A percentile compares a stretch with the other conserved stretches of the same genome.
Conservation (phyloP, 2,888 invertebrate genomes). For the Chaitophorus viminalis region DNA sequence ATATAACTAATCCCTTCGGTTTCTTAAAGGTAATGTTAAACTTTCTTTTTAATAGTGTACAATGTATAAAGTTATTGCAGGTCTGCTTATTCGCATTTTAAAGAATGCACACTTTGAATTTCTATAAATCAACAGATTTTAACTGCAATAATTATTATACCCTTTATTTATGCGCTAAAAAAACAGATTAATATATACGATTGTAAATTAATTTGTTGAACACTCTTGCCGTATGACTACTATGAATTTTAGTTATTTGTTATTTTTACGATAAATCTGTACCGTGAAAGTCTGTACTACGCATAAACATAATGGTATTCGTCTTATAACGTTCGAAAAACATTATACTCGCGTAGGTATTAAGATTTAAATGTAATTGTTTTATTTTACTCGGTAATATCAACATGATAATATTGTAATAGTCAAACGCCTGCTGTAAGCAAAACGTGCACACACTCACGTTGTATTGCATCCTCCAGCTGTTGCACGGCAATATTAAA, state of each 20-base stretch:
- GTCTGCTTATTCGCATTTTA: not conserved
- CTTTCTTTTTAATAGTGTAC: not conserved
- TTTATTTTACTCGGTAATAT: not conserved
- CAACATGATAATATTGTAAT: not conserved
- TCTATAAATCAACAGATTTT: not conserved
- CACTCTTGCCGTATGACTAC: not conserved
- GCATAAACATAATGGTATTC: too few relatives aligned
- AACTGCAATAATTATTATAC: too few relatives aligned
- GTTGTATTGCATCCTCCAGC: constrained; percentile 59
- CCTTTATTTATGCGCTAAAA: not conserved
- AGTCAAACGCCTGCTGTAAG: not conserved
- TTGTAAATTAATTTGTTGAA: not conserved
- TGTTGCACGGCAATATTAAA: constrained; percentile 48
- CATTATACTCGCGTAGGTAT: not conserved
- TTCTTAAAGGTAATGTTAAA: not conserved
- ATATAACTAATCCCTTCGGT: not conserved
- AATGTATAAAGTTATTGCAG: not conserved
- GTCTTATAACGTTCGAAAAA: not conserved
- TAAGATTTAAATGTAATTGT: not conserved
- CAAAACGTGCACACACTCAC: constrained; percentile 51
- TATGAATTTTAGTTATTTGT: not conserved
- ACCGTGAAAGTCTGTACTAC: too few relatives aligned
- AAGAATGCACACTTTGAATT: not conserved
- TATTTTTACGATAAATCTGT: not conserved
- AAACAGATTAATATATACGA: not conserved